A percentile compares a stretch with the other conserved stretches of the same genome.
Conservation (phyloP, 2,797 vertebrate genomes). For the Chiropotes sagulatus region DNA sequence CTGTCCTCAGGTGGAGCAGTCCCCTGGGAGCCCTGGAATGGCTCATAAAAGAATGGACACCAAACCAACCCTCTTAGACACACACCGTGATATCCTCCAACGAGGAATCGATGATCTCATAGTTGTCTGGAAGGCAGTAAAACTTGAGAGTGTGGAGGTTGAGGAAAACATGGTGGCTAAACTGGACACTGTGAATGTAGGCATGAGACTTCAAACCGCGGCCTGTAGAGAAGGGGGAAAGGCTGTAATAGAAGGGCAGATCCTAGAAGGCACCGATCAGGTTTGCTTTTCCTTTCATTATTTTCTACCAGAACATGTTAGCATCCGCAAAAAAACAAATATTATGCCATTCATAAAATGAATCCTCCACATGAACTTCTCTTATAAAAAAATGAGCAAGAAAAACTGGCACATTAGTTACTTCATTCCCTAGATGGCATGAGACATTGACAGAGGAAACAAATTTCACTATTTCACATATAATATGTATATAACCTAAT, state of each 20-base stretch:
- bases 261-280: neutral
- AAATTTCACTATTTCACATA: neutral
- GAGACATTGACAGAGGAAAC: neutral
- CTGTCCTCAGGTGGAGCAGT: neutral
- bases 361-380: neutral
- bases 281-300: neutral
- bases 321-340: constrained; percentile 19
- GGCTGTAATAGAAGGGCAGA: neutral
- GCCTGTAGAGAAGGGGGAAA: constrained; percentile 82
- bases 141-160: constrained; percentile 98
- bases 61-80: neutral
- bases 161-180: constrained; percentile 97
- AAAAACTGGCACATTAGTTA: neutral
- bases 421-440: neutral
- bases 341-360: neutral
- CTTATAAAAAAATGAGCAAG: constrained; percentile 8
- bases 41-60: neutral
- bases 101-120: constrained; percentile 98
- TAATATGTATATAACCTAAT: neutral
- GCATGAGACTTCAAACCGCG: constrained; percentile 97
- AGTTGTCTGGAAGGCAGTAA: constrained; percentile 98
- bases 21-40: neutral
- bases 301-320: neutral
- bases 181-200: constrained; percentile 97
- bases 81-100: constrained; percentile 96